Evolutionary conservation across 2,797 vertebrate species (phyloP), one percentile per base, ranked within the genome.

Genomic region (Huso huso): DNA sequence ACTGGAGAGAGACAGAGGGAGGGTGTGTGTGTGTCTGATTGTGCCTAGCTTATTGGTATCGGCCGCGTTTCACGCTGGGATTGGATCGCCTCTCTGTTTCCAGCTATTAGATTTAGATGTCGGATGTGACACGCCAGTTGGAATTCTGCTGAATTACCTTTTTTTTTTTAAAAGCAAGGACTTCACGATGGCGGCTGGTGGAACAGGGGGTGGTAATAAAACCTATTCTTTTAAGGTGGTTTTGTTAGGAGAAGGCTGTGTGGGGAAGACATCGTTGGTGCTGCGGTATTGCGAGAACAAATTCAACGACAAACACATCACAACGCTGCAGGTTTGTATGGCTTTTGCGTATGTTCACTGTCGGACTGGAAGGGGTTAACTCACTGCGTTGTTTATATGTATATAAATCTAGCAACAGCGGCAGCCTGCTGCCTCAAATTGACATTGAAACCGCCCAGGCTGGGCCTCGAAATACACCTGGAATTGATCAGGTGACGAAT

Each of bases 241-340:
- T 71, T 70, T 97, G 73, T 86, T 99, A 48, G 96, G 96, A 55
- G 96, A 98, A 80, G 96, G 96, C 81, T 99, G 96, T 63, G 95
- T 97, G 69, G 96, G 96, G 6, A 99, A 99, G 82, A 99, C 95
- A 61, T 97, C 95, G 37, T 84, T 99, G 77, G 95, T 98, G 69
- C 84, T 98, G 78, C 90, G 96, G 2, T 99, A 99, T 81, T 99
- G 95, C 80, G 96, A 99, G 79, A 98, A 97, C 89, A 98, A 97
- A 82, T 98, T 97, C 90, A 98, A 97, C 91, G 96, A 99, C 82
- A 98, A 96, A 83, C 96, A 99, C 90, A 97, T 98, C 87, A 99
- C 95, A 70, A 97, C 96, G 10, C 84, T 98, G 70, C 96, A 98
- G 96, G 96, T 97, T 85, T 82, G 81, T 78, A 15, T 55, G 53